Evolutionary conservation across 1,140 invertebrate species (phyloP), one percentile per base, ranked within the genome.

Genomic region (Caenorhabditis inopinata): DNA sequence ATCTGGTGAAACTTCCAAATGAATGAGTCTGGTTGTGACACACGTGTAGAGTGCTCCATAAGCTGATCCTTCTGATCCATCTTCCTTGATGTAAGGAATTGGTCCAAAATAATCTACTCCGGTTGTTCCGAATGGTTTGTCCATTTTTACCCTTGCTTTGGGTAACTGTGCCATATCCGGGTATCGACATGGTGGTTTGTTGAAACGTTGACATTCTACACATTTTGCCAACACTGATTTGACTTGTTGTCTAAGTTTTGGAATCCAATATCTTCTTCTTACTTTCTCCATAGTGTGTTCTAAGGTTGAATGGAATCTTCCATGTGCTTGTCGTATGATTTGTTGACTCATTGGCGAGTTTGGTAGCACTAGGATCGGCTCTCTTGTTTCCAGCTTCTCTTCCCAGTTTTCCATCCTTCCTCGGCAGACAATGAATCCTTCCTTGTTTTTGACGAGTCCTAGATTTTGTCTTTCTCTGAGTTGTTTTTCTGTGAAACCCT

Each of bases 61-160:
- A 38, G 27, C 32, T 9, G 27, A 51, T 32, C 4, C 38, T 11
- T n/a, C 21, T 5, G 35, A 7, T 9, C 29, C 38, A 27, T 21
- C 27, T 27, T 74, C 32, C 9, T 18, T 74, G 12, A 11, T 79
- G 32, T 11, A 16, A 0, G 21, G 11, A 18, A 79, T 38, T 9
- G 78, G 78, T 0, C 78, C 78, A 21, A 79, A 74, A 18, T 78
- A 78, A 32, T 79, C 78, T 11, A 79, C 4, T 18, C 78, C 78
- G n/a, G 25, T 25, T 11, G 47, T 11, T 27, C 77, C 16, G 68
- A 79, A 77, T 2, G 58, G 78, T 16, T 4, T 45, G 5, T 62
- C 7, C 18, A 11, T 14, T 21, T n/a, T 4, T 1, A 79, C 78
- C 18, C 78, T 62, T 6, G 7, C 7, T 14, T 11, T 12, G 12